Conservation (phyloP, 2,797 vertebrate genomes). For the Adelosebastes latens region DNA sequence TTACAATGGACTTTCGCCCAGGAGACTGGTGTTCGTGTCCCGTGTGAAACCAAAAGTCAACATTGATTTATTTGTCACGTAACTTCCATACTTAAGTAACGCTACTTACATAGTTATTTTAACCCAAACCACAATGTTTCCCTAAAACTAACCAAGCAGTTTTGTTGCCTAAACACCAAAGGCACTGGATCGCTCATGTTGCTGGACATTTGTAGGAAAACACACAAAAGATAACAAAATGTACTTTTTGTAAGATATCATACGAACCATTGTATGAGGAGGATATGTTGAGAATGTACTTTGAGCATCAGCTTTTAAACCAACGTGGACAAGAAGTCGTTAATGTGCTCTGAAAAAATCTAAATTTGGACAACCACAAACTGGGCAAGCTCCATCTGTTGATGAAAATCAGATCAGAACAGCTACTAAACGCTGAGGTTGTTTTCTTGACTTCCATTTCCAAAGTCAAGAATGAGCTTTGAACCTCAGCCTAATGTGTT, state of each 20-base stretch:
- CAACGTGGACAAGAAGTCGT: not conserved
- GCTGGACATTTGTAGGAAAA: not conserved
- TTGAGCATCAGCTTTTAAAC: not conserved
- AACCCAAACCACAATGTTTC: not conserved
- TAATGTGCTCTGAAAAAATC: not conserved
- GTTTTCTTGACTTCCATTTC: not conserved
- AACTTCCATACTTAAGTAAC: fast-evolving
- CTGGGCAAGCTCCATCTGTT: not conserved
- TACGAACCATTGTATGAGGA: not conserved
- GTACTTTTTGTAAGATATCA: not conserved
- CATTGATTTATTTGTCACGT: not conserved
- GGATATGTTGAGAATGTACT: not conserved
- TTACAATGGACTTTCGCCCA: not conserved
- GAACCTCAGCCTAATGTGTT: not conserved
- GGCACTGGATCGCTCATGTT: not conserved
- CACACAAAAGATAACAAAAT: not conserved
- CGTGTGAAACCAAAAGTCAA: not conserved
- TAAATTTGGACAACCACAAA: not conserved
- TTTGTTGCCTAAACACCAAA: not conserved
- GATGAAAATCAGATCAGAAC: not conserved
- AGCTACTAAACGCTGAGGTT: not conserved
- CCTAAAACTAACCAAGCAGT: not conserved
- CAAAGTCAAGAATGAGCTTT: not conserved
- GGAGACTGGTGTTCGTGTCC: no score
- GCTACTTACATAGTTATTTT: not conserved